Evolutionary conservation across 2,797 vertebrate genomes (phyloP).

Genomic region (Clarias platycephalus): DNA sequence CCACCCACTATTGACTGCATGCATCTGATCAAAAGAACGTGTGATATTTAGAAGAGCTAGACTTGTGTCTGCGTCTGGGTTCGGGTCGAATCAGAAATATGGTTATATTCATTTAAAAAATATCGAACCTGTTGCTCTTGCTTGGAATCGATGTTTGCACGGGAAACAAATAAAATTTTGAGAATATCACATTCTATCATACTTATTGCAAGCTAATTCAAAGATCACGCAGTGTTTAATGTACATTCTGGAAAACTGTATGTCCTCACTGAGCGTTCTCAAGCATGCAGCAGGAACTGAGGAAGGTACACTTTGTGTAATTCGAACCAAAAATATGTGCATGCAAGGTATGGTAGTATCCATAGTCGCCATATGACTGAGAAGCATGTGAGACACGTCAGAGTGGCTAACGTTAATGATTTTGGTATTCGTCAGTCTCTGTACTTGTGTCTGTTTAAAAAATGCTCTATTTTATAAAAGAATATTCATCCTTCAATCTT

Average conservation of each 20-base stretch:
- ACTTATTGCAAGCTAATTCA: not conserved
- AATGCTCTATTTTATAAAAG: not conserved
- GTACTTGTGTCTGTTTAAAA: not conserved
- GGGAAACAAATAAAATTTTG: too few relatives aligned
- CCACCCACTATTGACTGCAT: not conserved
- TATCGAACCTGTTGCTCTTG: too few relatives aligned
- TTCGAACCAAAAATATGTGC: not conserved
- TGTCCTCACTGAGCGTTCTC: not conserved
- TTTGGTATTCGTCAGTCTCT: not conserved
- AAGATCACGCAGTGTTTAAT: too few relatives aligned
- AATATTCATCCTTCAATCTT: not conserved
- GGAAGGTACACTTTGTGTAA: not conserved
- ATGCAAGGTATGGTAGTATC: not conserved
- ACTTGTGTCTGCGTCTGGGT: not conserved
- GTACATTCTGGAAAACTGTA: not conserved
- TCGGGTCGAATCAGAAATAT: not conserved
- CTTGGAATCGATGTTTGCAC: too few relatives aligned
- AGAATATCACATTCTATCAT: not conserved
- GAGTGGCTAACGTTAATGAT: not conserved
- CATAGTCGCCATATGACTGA: not conserved
- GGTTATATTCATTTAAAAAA: not conserved
- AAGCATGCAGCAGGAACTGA: not conserved
- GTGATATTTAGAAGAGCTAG: not conserved
- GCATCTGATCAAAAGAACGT: slow-evolving; percentile 25
- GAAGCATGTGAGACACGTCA: not conserved